Evolutionary conservation across 1,140 invertebrate species (phyloP).

Genomic region (Lerema accius): DNA sequence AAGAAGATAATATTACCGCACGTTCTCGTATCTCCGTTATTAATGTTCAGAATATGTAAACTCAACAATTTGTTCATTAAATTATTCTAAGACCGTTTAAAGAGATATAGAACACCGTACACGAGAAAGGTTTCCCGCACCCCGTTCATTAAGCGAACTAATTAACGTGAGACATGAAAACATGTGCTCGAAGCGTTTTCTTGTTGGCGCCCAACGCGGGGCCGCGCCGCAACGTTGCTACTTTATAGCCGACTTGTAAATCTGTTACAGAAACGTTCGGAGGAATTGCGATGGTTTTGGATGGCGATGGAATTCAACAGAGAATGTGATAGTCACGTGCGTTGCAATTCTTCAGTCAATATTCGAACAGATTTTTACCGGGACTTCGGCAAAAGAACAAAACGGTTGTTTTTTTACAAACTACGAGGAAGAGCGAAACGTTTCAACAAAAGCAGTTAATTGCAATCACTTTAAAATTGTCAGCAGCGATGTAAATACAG

Average conservation of each 20-base stretch:
- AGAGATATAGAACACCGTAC: conserved; percentile 18
- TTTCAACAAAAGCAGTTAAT: not conserved
- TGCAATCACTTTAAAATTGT: not conserved
- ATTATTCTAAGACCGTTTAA: conserved; percentile 12
- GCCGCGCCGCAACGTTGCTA: conserved; percentile 11
- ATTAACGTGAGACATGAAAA: conserved; percentile 39
- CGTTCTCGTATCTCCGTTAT: not conserved
- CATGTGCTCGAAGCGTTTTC: conserved; percentile 31
- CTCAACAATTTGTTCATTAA: conserved; percentile 7
- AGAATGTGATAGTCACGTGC: not conserved
- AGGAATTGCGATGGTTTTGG: not conserved
- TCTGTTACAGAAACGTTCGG: not conserved
- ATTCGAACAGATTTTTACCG: too few species aligned
- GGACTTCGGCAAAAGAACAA: too few species aligned
- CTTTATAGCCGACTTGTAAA: conserved; percentile 1
- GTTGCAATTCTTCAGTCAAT: too few species aligned
- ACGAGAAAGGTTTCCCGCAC: conserved; percentile 21
- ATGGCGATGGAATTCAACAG: not conserved
- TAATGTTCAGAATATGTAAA: conserved; percentile 3
- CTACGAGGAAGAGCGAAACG: not conserved
- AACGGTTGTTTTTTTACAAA: too few species aligned
- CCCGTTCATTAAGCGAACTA: conserved; percentile 31
- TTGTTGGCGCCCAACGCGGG: conserved; percentile 33
- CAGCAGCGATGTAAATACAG: not conserved
- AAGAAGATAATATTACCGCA: not conserved